Evolutionary conservation across 1,140 invertebrate genomes (phyloP), one percentile per base, ranked within the genome.

Genomic region (Scylla paramamosain): DNA sequence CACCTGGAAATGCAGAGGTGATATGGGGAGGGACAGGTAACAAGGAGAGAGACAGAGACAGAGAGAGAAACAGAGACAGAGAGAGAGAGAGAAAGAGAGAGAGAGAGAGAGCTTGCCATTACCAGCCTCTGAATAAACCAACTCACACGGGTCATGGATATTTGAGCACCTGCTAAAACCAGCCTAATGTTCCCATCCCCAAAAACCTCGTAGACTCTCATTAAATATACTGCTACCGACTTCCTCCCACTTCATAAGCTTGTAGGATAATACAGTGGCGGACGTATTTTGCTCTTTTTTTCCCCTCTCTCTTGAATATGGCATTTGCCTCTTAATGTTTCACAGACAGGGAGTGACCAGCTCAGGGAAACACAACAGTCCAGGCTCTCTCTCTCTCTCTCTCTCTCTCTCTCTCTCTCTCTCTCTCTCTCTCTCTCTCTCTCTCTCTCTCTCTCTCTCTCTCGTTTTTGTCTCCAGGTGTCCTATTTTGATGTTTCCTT

Each of bases 231-330:
- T 82, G 45, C 86, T 83, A n/a, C 67, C 89, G 82, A 89, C 77
- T 94, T 94, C 93, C 93, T 94, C 89, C 82, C 87, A 91, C 93
- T 94, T 94, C 93, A 94, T 91, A 94, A 84, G 93, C 93, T 87
- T 92, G 52, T 86, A 87, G 59, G 94, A 84, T 92, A 95, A 95
- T 86, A 67, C 90, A 84, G 83, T 28, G 82, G 48, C 32, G 82
- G 28, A 28, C n/a, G 83, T 25, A 77, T n/a, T n/a, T n/a, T n/a
- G 20, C 67, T 20, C 67, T n/a, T n/a, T n/a, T n/a, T 77, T 77
- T 77, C 52, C 29, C 14, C 84, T 77, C 84, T 77, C 84, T 59
- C 77, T 31, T 48, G 87, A 31, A 88, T 28, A 93, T 25, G 87
- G 39, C 86, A 89, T 88, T 83, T 28, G 29, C 90, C 31, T 59